Conservation (phyloP, 2,797 vertebrate genomes). For the Pangasius sanitwongsei region DNA sequence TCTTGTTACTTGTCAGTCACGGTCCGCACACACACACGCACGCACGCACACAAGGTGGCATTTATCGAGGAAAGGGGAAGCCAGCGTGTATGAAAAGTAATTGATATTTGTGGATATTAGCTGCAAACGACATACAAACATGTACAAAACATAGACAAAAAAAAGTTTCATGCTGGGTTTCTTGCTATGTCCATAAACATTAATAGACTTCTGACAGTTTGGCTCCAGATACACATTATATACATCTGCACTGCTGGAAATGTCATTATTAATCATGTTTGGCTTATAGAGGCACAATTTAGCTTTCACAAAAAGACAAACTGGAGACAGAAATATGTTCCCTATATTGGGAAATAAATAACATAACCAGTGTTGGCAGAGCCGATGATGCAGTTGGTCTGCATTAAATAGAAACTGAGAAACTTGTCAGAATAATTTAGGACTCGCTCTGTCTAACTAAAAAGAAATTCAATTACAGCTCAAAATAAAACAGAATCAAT, state of each 20-base stretch:
- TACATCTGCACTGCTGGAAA: conserved; percentile 61
- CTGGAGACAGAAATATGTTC: conserved; percentile 57
- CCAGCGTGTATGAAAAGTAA: no score
- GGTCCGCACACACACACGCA: not conserved
- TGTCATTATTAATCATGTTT: conserved; percentile 62
- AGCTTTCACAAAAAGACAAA: conserved; percentile 59
- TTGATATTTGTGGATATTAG: not conserved
- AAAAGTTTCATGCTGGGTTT: not conserved
- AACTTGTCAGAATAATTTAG: conserved; percentile 46
- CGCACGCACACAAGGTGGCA: not conserved
- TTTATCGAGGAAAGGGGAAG: not conserved
- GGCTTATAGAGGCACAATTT: conserved; percentile 42
- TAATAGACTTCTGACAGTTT: not conserved
- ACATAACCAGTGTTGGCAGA: conserved; percentile 64
- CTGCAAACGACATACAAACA: not conserved
- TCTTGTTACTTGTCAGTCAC: not conserved
- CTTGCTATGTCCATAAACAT: not conserved
- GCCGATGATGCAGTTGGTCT: conserved; percentile 62
- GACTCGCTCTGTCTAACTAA: conserved; percentile 6
- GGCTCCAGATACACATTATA: conserved; percentile 46
- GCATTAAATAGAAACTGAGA: conserved; percentile 26
- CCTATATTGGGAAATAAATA: conserved; percentile 68
- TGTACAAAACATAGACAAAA: not conserved
- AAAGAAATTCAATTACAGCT: conserved; percentile 46
- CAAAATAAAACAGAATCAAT: conserved; percentile 33